These are phyloP conservation scores for Pheosia tremula DNA, from an alignment of 2,888 invertebrate genomes.

Conservation along the genomic window DNA sequence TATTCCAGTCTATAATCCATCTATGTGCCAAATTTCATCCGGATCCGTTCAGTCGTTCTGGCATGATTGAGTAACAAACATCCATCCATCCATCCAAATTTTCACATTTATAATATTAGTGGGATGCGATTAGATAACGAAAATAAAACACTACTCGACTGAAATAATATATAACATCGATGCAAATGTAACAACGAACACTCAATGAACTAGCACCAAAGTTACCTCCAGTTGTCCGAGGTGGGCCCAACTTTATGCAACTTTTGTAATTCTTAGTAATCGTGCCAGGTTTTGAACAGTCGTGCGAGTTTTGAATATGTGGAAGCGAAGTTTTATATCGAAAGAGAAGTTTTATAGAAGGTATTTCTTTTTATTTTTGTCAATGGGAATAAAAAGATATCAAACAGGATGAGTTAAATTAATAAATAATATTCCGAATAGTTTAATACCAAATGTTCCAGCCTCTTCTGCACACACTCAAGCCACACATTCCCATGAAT, in stretches of 20 bases:
- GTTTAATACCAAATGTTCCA: slow-evolving; percentile 20
- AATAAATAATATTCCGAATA: no score
- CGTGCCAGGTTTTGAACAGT: background rate
- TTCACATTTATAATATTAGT: no score
- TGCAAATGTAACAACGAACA: slow-evolving; percentile 6
- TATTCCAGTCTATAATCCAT: no score
- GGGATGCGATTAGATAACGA: no score
- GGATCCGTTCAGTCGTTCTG: no score
- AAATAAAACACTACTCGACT: background rate
- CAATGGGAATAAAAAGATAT: background rate
- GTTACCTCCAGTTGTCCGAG: slow-evolving; percentile 28
- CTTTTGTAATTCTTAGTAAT: slow-evolving; percentile 19
- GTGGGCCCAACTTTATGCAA: slow-evolving; percentile 21
- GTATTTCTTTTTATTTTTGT: background rate
- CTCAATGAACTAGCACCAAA: slow-evolving; percentile 26
- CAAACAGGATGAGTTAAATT: no score
- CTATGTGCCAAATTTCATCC: no score
- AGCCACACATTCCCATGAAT: slow-evolving; percentile 14
- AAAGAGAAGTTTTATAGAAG: background rate
- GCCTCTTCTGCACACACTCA: background rate
- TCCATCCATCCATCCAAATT: no score
- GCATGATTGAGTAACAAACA: no score
- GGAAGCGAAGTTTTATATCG: background rate
- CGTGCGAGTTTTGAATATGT: background rate
- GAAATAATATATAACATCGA: background rate